phyloP scores from a whole-genome alignment of 23 tunicate genomes.

The Oikopleura dioica region DNA sequence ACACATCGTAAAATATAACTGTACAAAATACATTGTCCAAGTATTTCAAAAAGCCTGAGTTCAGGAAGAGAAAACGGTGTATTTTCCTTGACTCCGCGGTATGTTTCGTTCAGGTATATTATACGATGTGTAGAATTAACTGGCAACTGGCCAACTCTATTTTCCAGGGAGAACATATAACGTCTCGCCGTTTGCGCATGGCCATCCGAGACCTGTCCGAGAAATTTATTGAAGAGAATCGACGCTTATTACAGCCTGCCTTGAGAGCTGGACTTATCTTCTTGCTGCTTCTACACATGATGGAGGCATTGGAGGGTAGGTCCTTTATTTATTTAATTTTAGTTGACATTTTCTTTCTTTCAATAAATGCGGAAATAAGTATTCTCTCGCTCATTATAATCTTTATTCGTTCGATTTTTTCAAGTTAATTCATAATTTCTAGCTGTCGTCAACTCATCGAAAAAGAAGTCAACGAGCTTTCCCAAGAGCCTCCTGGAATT shows the following conservation, averaged over 20 bases:
- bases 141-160: background rate
- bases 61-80: too few relatives aligned
- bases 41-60: too few relatives aligned
- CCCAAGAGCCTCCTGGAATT: background rate
- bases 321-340: too few relatives aligned
- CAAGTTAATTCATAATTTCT: too few relatives aligned
- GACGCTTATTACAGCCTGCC: background rate
- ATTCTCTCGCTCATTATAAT: too few relatives aligned
- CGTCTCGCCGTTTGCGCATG: slow-evolving; percentile 32
- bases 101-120: too few relatives aligned
- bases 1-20: background rate
- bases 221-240: slow-evolving; percentile 14
- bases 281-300: background rate
- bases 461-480: background rate
- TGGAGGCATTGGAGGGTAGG: background rate
- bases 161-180: slow-evolving; percentile 37
- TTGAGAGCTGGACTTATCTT: background rate
- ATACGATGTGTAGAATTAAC: too few relatives aligned
- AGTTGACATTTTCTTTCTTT: too few relatives aligned
- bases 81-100: too few relatives aligned
- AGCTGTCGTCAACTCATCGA: background rate
- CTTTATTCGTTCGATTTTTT: too few relatives aligned
- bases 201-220: slow-evolving; percentile 54
- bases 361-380: too few relatives aligned
- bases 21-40: too few relatives aligned